phyloP scores from a whole-genome alignment of 2,113 vertebrate genomes.

The Rhombomys opimus region DNA sequence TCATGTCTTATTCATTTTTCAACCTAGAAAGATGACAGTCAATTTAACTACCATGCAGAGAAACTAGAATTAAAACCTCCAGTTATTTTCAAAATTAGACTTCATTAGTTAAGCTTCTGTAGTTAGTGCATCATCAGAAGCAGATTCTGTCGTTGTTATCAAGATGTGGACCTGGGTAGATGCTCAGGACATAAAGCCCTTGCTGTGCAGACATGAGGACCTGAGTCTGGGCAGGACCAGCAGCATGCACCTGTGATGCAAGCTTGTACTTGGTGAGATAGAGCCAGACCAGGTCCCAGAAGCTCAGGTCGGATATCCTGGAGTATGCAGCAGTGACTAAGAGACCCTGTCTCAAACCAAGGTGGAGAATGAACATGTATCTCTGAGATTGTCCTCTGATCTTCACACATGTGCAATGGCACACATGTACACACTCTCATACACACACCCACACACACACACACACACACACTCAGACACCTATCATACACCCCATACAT shows the following conservation, averaged over 20 bases:
- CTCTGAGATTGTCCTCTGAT: background rate
- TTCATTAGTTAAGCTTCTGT: background rate
- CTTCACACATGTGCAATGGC: background rate
- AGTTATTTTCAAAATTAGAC: slow-evolving; percentile 14
- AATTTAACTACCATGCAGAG: background rate
- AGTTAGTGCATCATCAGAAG: background rate
- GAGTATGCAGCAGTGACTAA: background rate
- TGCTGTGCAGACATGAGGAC: rapidly evolving
- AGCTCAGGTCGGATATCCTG: background rate
- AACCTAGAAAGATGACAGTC: background rate
- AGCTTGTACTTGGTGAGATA: background rate
- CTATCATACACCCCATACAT: background rate
- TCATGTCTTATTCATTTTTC: background rate
- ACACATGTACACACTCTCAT: background rate
- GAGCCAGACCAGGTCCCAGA: background rate
- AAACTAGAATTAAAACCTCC: background rate
- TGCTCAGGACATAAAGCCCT: background rate
- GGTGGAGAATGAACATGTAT: no score
- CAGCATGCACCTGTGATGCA: background rate
- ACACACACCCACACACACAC: background rate
- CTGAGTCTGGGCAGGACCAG: no score
- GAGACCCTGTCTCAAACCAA: background rate
- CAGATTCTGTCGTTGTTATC: background rate
- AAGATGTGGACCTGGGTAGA: background rate
- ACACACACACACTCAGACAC: background rate